Conservation (phyloP, 2,113 vertebrate species). For the Pseudonaja textilis region DNA sequence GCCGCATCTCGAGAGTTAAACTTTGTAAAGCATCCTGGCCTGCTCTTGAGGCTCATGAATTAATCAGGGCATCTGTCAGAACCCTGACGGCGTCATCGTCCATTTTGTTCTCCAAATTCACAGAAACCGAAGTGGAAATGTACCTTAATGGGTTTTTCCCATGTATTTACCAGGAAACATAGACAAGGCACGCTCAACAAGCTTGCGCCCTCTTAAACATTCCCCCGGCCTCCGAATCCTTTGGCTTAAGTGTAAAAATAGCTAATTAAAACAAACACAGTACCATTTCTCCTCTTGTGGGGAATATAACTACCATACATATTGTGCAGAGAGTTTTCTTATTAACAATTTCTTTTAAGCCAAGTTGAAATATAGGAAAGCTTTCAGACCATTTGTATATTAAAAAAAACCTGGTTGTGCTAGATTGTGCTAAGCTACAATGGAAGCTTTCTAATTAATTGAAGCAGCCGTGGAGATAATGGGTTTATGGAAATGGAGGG, state of each 20-base stretch:
- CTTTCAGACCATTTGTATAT: constrained; percentile 52
- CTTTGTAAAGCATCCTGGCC: too few relatives aligned
- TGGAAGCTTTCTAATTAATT: constrained; percentile 60
- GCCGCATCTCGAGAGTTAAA: too few relatives aligned
- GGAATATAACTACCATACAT: neutral
- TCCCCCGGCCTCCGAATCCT: too few relatives aligned
- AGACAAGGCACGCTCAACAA: too few relatives aligned
- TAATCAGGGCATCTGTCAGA: too few relatives aligned
- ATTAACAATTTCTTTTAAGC: constrained; percentile 57
- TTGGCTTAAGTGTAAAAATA: neutral
- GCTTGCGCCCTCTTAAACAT: too few relatives aligned
- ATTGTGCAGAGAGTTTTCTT: constrained; percentile 46
- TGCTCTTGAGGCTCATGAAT: too few relatives aligned
- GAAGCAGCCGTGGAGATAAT: constrained; percentile 58
- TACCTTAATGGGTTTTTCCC: too few relatives aligned
- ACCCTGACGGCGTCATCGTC: too few relatives aligned
- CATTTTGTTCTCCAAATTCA: too few relatives aligned
- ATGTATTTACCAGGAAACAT: too few relatives aligned
- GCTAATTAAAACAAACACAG: neutral
- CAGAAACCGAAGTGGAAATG: too few relatives aligned
- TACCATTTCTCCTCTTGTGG: neutral
- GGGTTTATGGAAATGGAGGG: constrained; percentile 68
- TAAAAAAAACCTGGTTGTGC: constrained; percentile 42
- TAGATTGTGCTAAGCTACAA: constrained; percentile 44
- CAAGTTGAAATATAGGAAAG: constrained; percentile 65